Evolutionary conservation across 2,888 invertebrate species (phyloP).

Genomic region (Drosophila borealis): DNA sequence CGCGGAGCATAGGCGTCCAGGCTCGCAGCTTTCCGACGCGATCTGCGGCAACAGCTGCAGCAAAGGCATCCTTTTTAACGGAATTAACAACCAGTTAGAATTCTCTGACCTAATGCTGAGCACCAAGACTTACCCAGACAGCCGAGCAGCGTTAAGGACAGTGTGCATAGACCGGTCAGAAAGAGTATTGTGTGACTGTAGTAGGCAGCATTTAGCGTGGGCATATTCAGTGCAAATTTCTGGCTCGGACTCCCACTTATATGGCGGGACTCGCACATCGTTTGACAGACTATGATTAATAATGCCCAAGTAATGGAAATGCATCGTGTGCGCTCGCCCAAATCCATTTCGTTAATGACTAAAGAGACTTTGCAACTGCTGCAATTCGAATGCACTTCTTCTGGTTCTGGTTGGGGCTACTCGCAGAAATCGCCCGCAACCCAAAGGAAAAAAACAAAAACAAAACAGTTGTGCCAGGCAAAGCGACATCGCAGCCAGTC

Average conservation of each 20-base stretch:
- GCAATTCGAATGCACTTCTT: slow-evolving; percentile 7
- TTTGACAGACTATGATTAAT: slow-evolving; percentile 50
- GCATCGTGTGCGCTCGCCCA: slow-evolving; percentile 53
- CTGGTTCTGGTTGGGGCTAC: slow-evolving; percentile 2
- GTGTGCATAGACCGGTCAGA: slow-evolving; percentile 32
- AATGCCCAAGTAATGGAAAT: slow-evolving; percentile 49
- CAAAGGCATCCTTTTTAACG: slow-evolving; percentile 46
- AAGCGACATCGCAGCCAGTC: slow-evolving; percentile 24
- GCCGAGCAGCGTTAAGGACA: slow-evolving; percentile 37
- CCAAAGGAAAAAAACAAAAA: slow-evolving; percentile 4
- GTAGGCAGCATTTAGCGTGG: slow-evolving; percentile 18
- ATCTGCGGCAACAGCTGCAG: slow-evolving; percentile 37
- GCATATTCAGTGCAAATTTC: slow-evolving; percentile 13
- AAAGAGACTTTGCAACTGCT: slow-evolving; percentile 13
- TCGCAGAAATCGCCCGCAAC: neutral
- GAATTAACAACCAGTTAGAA: neutral
- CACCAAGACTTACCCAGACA: slow-evolving; percentile 51
- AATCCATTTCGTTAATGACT: slow-evolving; percentile 73
- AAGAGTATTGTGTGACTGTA: slow-evolving; percentile 36
- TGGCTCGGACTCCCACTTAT: slow-evolving; percentile 7
- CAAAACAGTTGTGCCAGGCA: slow-evolving; percentile 42
- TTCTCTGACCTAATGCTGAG: neutral
- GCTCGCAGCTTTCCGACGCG: slow-evolving; percentile 11
- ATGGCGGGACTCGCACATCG: slow-evolving; percentile 17
- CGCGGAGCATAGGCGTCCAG: slow-evolving; percentile 67